These are phyloP conservation scores for Aphidius colemani DNA, from an alignment of 2,888 invertebrate genomes.

Conservation along the genomic window DNA sequence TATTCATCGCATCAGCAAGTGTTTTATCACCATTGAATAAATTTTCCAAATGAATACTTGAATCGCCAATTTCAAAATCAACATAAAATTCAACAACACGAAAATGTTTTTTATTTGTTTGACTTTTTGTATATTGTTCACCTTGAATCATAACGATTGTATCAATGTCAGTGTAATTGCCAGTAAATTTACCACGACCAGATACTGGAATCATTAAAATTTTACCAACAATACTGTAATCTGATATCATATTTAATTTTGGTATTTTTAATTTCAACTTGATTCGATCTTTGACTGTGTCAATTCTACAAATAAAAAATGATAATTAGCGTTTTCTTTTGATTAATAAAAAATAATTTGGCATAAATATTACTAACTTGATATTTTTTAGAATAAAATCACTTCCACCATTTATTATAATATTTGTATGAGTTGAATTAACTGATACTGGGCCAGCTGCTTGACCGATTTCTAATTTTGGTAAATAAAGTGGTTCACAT, in stretches of 20 bases:
- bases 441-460: constrained; percentile 72
- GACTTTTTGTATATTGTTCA: constrained; percentile 61
- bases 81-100: constrained; percentile 70
- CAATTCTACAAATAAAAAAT: constrained; percentile 60
- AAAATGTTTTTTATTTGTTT: constrained; percentile 59
- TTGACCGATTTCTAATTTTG: constrained; percentile 71
- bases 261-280: constrained; percentile 69
- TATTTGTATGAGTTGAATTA: constrained; percentile 70
- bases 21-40: constrained; percentile 71
- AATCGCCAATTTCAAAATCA: constrained; percentile 70
- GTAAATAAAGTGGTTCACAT: constrained; percentile 72
- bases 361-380: constrained; percentile 66
- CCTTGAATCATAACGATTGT: constrained; percentile 67
- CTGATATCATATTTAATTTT: constrained; percentile 67
- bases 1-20: constrained; percentile 72
- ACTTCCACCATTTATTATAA: constrained; percentile 69
- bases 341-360: too few species aligned
- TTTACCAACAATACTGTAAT: constrained; percentile 71
- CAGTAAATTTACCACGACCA: constrained; percentile 70
- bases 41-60: constrained; percentile 70
- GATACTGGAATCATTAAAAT: constrained; percentile 75
- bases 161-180: constrained; percentile 74
- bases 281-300: constrained; percentile 65
- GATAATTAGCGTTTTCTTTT: constrained; percentile 10
- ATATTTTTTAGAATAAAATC: constrained; percentile 69